Evolutionary conservation across 2,113 vertebrate genomes (phyloP), one percentile per base, ranked within the genome.

Genomic region (Aspidoscelis tigris): DNA sequence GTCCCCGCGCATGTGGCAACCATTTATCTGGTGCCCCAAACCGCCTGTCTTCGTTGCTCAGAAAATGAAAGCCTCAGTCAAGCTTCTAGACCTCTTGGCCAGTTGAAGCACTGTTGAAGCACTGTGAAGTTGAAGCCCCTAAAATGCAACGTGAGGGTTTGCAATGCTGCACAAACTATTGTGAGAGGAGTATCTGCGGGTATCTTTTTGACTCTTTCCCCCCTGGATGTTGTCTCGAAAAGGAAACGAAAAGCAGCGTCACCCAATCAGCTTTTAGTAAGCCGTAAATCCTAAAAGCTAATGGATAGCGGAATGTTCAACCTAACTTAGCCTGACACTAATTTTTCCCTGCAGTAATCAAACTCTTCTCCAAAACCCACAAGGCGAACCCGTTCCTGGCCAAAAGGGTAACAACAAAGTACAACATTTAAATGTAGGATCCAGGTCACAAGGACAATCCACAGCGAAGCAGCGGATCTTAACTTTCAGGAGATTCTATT

Each of bases 31-130:
- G 44, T 64, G 24, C 10, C 21, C 21, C 5, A 43, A 50, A 2
- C 41, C 2, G 2, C 24, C 12, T 43, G 1, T 0, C 18, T 16
- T 18, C 64, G 20, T 50, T 66, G 61, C n/a, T 76, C 26, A 12
- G 0, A 8, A 76, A 50, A 18, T 2, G 0, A 76, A 73, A 6
- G 5, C 4, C 39, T 3, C 33, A 1, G n/a, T 71, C 75, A 72
- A 78, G 76, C 5, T 33, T 4, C 83, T 84, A 84, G 83, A 22
- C 43, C 83, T 72, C 76, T 47, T 64, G 55, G 18, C n/a, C 11
- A 1, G 16, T 16, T 26, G 65, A 5, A 21, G 33, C 33, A 33
- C 33, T 33, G 33, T 33, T 33, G 33, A 33, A 24, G 61, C 61
- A 47, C 44, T 9, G 5, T 20, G 12, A n/a, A n/a, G 21, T 64